Percentiles rank a stretch among this genome's conserved stretches.
Evolutionary conservation across 2,113 vertebrate species (phyloP).

Genomic region (Eubucco bourcierii): DNA sequence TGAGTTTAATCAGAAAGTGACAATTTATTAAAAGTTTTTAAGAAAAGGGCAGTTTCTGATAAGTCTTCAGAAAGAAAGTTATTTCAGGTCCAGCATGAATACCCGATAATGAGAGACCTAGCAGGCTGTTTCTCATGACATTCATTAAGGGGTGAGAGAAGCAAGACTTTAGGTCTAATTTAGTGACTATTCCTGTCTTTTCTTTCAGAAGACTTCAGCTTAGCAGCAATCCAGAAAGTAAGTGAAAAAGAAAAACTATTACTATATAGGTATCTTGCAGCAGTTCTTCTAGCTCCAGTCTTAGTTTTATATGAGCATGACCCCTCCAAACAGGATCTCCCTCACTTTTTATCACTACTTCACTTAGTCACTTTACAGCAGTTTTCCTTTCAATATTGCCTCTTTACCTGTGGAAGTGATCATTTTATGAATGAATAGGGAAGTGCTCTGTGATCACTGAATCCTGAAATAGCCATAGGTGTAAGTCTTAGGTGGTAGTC

Average conservation of each 20-base stretch:
- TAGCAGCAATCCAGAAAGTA: not conserved
- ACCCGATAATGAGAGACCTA: constrained; percentile 19
- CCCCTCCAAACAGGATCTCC: not conserved
- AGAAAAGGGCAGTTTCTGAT: constrained; percentile 39
- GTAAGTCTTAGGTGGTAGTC: too few relatives aligned
- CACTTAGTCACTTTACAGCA: not conserved
- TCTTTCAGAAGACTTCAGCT: not conserved
- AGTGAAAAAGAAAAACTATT: not conserved
- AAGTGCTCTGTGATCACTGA: not conserved
- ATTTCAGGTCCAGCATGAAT: constrained; percentile 11
- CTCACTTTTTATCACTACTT: not conserved
- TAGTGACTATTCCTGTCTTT: not conserved
- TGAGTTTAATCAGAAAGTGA: not conserved
- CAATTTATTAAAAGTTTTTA: constrained; percentile 6
- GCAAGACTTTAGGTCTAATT: not conserved
- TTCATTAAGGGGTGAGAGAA: constrained; percentile 13
- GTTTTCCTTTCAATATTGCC: not conserved
- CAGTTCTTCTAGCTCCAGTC: not conserved
- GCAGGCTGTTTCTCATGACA: not conserved
- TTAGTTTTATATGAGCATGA: not conserved
- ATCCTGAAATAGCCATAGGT: accelerated
- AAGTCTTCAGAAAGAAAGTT: not conserved
- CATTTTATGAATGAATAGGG: not conserved
- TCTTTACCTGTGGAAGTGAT: not conserved
- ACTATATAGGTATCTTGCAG: not conserved